These are phyloP conservation scores for Epinephelus cyanopodus DNA, from an alignment of 2,113 vertebrate genomes.

Conservation along the genomic window DNA sequence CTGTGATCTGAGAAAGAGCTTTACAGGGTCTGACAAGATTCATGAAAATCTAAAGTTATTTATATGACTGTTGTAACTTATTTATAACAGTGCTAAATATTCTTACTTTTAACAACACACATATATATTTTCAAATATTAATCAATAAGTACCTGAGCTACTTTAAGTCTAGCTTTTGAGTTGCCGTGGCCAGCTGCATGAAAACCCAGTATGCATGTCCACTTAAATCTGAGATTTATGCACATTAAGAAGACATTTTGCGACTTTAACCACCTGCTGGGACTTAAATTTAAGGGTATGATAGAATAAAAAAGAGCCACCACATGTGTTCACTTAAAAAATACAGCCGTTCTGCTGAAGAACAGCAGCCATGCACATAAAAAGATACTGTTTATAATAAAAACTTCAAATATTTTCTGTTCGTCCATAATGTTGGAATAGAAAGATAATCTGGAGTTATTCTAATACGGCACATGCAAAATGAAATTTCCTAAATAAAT, in stretches of 20 bases:
- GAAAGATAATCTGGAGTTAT: neutral
- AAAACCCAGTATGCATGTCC: neutral
- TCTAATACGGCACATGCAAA: slow-evolving; percentile 1
- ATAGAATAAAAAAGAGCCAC: neutral
- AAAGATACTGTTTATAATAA: neutral
- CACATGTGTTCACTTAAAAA: neutral
- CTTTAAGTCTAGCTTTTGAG: neutral
- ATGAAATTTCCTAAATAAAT: slow-evolving; percentile 4
- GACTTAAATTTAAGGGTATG: neutral
- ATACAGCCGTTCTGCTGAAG: neutral
- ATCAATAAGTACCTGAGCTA: neutral
- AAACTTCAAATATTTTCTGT: neutral
- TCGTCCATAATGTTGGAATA: neutral
- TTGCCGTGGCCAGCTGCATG: neutral
- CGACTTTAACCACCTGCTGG: neutral
- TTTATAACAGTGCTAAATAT: too few relatives aligned
- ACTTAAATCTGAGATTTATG: slow-evolving; percentile 10
- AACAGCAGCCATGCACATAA: neutral
- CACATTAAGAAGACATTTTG: slow-evolving; percentile 13
- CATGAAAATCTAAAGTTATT: neutral
- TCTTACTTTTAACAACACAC: neutral
- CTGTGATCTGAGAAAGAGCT: neutral
- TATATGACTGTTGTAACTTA: too few relatives aligned
- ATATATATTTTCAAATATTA: neutral
- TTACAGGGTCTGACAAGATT: neutral